A percentile compares a stretch with the other conserved stretches of the same genome.
Evolutionary conservation across 2,888 invertebrate species (phyloP).

Genomic region (Dexiosoma caninum): DNA sequence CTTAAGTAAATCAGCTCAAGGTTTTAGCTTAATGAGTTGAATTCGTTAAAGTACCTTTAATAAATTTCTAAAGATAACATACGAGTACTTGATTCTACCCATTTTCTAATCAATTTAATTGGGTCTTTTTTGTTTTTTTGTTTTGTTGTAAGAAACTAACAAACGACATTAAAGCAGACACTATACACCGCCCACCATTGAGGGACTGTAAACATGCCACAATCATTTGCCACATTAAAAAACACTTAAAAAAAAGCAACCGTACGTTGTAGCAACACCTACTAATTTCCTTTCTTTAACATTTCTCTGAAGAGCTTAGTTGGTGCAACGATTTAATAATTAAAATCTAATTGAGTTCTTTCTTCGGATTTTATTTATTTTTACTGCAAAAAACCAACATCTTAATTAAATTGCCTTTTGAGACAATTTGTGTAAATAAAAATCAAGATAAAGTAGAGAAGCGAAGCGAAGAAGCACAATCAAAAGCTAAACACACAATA

Average conservation of each 20-base stretch:
- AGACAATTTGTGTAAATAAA: constrained; percentile 54
- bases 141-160: not conserved
- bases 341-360: constrained; percentile 58
- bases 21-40: not conserved
- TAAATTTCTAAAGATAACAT: not conserved
- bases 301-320: not conserved
- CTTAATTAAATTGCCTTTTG: constrained; percentile 58
- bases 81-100: too few relatives aligned
- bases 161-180: too few relatives aligned
- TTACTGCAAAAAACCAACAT: constrained; percentile 8
- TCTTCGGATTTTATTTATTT: not conserved
- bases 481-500: not conserved
- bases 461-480: not conserved
- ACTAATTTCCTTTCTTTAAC: not conserved
- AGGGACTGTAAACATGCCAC: not conserved
- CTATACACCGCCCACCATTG: constrained; percentile 11
- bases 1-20: constrained; percentile 6
- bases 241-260: not conserved
- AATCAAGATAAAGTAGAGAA: constrained; percentile 21
- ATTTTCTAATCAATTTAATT: constrained; percentile 7
- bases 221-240: not conserved
- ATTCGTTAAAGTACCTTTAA: not conserved
- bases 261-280: not conserved
- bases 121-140: not conserved
- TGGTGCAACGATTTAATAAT: constrained; percentile 30